These are phyloP conservation scores for Mactromeris polynyma DNA, from an alignment of 2,888 invertebrate genomes.

Conservation along the genomic window DNA sequence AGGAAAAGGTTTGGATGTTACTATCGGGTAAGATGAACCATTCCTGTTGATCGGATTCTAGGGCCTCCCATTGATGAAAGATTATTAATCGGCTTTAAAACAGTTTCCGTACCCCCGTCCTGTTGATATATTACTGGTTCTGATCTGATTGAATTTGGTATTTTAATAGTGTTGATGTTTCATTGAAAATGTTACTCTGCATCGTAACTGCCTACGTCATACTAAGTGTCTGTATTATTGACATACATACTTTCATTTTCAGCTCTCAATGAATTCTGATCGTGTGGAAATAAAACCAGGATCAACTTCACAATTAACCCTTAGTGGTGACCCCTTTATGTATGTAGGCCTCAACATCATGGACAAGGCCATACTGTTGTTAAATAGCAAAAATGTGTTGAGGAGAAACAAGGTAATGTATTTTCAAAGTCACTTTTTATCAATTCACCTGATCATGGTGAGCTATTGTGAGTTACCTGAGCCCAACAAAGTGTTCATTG, in stretches of 20 bases:
- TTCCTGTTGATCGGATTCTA: too few relatives aligned
- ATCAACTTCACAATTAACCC: background rate
- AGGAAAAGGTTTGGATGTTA: too few relatives aligned
- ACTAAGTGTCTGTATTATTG: background rate
- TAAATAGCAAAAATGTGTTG: slow-evolving; percentile 42
- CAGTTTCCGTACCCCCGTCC: too few relatives aligned
- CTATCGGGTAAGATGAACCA: too few relatives aligned
- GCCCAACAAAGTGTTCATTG: too few relatives aligned
- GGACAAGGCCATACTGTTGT: slow-evolving; percentile 46
- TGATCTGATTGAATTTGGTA: background rate
- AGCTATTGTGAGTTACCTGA: too few relatives aligned
- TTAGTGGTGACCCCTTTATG: slow-evolving; percentile 32
- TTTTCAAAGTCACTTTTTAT: background rate
- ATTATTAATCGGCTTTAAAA: too few relatives aligned
- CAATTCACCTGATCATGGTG: too few relatives aligned
- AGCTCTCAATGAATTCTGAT: background rate
- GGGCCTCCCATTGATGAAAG: too few relatives aligned
- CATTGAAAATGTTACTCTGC: too few relatives aligned
- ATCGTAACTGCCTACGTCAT: too few relatives aligned
- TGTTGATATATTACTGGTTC: background rate
- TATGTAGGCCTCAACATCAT: slow-evolving; percentile 51
- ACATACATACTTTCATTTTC: background rate
- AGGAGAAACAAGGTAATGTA: slow-evolving; percentile 37
- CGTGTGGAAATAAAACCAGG: slow-evolving; percentile 7
- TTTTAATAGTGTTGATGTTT: too few relatives aligned